These are phyloP conservation scores for Mustela erminea DNA, from an alignment of 2,797 vertebrate species.

Conservation along the genomic window DNA sequence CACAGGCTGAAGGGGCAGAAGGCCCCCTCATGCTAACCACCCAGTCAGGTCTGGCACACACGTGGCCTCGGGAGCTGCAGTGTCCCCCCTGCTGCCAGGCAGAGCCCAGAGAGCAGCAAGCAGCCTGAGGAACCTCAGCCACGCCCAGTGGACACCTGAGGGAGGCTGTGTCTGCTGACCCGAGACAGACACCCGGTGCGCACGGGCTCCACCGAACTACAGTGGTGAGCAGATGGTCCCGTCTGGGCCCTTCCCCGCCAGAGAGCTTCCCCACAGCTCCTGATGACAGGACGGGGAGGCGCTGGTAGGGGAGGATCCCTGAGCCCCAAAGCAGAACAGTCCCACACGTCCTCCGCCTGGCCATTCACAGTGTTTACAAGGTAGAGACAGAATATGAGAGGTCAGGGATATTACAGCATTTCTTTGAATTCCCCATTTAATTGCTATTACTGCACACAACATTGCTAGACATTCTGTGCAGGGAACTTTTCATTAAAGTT, in stretches of 20 bases:
- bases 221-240: not conserved
- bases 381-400: not conserved
- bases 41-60: not conserved
- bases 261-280: not conserved
- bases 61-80: not conserved
- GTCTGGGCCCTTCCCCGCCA: not conserved
- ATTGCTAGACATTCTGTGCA: not conserved
- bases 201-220: not conserved
- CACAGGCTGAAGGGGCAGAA: not conserved
- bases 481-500: not conserved
- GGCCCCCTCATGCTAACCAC: rapidly evolving
- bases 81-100: not conserved
- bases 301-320: not conserved
- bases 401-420: not conserved
- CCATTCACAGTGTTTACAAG: not conserved
- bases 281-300: not conserved
- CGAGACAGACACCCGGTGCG: not conserved
- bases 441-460: not conserved
- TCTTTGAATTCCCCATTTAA: constrained; percentile 3
- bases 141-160: not conserved
- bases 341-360: not conserved
- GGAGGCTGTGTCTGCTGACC: not conserved
- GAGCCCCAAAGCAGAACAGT: not conserved
- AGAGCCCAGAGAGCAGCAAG: not conserved
- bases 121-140: not conserved